Conservation (phyloP, 1,140 invertebrate species). For the Achroia grisella region DNA sequence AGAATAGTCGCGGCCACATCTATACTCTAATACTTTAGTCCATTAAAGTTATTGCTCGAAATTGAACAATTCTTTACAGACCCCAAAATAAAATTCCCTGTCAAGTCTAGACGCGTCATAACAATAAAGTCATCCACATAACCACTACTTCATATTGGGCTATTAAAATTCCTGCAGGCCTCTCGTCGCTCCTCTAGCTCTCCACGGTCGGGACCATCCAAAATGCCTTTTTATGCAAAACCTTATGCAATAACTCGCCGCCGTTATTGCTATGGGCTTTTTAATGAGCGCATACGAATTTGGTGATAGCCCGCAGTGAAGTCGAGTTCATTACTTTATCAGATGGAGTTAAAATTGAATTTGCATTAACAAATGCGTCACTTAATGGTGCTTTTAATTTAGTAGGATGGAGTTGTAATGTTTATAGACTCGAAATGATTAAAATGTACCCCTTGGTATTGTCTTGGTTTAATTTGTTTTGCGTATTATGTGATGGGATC, state of each 20-base stretch:
- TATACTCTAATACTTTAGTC: no score
- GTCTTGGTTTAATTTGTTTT: no score
- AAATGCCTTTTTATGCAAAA: slow-evolving; percentile 49
- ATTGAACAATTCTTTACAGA: no score
- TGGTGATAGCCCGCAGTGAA: slow-evolving; percentile 1
- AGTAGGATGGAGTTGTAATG: no score
- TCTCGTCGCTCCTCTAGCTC: not conserved
- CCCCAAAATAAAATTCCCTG: no score
- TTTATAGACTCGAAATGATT: no score
- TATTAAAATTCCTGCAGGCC: slow-evolving; percentile 42
- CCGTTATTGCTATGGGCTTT: slow-evolving; percentile 28
- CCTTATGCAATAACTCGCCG: slow-evolving; percentile 31
- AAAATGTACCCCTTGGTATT: no score
- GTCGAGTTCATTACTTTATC: not conserved
- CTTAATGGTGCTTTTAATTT: no score
- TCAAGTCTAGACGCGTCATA: not conserved
- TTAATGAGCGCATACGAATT: slow-evolving; percentile 31
- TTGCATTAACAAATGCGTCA: no score
- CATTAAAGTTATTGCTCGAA: no score
- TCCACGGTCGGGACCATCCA: slow-evolving; percentile 2
- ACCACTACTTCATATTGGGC: slow-evolving; percentile 24
- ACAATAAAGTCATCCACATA: slow-evolving; percentile 16
- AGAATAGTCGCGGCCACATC: no score
- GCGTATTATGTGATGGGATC: no score
- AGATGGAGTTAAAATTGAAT: not conserved